Base-by-base conservation (phyloP, 2,113 vertebrate genomes). In the Abramis brama region DNA sequence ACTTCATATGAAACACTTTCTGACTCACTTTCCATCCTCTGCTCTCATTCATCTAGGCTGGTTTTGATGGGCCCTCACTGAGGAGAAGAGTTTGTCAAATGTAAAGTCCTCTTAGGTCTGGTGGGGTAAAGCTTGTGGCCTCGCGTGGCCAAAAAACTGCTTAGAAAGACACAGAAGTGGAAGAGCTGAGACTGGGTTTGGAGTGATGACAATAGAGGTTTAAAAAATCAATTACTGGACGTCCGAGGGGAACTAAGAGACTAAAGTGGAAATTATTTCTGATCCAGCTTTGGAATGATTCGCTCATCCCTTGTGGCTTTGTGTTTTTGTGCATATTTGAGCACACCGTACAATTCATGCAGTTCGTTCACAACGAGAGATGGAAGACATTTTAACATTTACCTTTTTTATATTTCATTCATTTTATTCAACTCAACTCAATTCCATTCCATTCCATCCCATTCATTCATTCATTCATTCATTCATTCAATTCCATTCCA, bases 201-300 rank as follows among this genome's bases (percentile, higher is more conserved):
- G 5, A 80, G 79, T 3, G 5, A 60, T 45, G 43, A 68, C 36
- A 82, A 79, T 85, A 75, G 66, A 86, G 79, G 73, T 73, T 79
- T 79, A 39, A 79, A 60, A 79, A 79, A 79, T 79, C 52, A 59
- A 79, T 79, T 79, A 79, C 57, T 79, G 77, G 33, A 79, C 7
- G 52, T 79, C 77, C 33, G 21, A 79, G 57, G 77, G 55, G 55
- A 79, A 62, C 57, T 43, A 17, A 59, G 30, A 79, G 55, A 79
- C 30, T 60, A 43, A 59, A 43, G 77, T 36, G 30, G 76, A 78
- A 79, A 60, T 79, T n/a, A 77, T 77, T 57, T 77, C 27, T 77
- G 50, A 77, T 52, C 27, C 52, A 57, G 52, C 47, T 57, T 79
- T 8, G 59, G 33, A 79, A n/a, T 79, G 30, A 79, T 62, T 79